Conservation (phyloP, 2,113 vertebrate species). For the Actenoides hombroni region DNA sequence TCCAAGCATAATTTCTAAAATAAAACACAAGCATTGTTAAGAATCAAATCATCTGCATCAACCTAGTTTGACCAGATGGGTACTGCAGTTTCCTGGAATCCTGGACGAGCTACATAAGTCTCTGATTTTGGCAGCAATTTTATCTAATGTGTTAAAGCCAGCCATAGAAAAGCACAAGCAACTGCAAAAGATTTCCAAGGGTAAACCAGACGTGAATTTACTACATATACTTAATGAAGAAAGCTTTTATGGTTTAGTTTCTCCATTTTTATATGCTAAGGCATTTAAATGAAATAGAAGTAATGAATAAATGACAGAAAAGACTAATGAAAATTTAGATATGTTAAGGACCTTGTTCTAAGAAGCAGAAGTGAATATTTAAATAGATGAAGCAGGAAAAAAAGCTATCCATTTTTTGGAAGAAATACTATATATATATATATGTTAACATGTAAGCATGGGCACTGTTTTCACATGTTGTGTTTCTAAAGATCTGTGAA, state of each 20-base stretch:
- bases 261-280: not conserved
- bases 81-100: not conserved
- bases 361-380: not conserved
- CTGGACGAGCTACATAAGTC: not conserved
- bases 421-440: not conserved
- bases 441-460: not conserved
- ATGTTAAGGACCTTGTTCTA: not conserved
- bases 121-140: constrained; percentile 4
- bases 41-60: not conserved
- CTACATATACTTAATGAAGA: not conserved
- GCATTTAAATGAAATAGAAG: not conserved
- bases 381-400: not conserved
- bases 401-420: not conserved
- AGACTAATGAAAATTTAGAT: not conserved
- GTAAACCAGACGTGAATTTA: not conserved
- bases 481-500: not conserved
- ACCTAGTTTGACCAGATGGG: not conserved
- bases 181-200: not conserved
- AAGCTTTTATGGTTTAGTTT: not conserved
- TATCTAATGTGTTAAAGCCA: not conserved
- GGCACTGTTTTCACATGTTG: not conserved
- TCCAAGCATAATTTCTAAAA: not conserved
- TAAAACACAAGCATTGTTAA: not conserved
- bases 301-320: not conserved
- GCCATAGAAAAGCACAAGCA: not conserved